These are phyloP conservation scores for Anorthoa munda DNA, from an alignment of 2,888 invertebrate genomes.

Conservation along the genomic window DNA sequence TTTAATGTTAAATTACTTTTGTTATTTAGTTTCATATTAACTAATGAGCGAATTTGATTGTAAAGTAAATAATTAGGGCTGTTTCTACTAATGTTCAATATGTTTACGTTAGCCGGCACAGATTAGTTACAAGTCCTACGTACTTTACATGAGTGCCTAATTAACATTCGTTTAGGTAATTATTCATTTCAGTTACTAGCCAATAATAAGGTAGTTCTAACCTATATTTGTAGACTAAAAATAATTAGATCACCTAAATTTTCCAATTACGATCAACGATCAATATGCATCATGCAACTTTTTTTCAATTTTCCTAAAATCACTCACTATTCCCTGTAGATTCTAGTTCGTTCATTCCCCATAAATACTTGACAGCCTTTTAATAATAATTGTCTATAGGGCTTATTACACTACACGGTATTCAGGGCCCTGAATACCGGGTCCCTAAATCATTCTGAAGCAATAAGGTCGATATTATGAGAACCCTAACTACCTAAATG, in stretches of 20 bases:
- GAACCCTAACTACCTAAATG: too few species aligned
- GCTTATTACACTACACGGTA: too few species aligned
- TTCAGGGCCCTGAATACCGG: too few species aligned
- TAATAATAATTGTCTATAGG: constrained; percentile 34
- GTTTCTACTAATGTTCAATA: background rate
- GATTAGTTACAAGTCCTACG: background rate
- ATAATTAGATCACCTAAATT: background rate
- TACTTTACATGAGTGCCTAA: constrained; percentile 3
- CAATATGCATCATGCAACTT: background rate
- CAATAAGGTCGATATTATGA: too few species aligned
- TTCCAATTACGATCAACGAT: background rate
- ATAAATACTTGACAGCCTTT: constrained; percentile 29
- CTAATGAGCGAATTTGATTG: background rate
- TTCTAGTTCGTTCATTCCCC: background rate
- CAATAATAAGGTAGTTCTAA: background rate
- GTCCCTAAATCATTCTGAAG: too few species aligned
- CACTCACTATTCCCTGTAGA: background rate
- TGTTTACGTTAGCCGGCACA: constrained; percentile 1
- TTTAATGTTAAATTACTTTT: constrained; percentile 2
- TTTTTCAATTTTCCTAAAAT: background rate
- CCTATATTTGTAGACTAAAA: background rate
- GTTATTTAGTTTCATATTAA: background rate
- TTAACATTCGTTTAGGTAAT: constrained; percentile 33
- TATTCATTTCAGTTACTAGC: constrained; percentile 8
- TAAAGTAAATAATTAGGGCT: background rate